A percentile compares a stretch with the other conserved stretches of the same genome.
Evolutionary conservation across 2,113 vertebrate genomes (phyloP).

Genomic region (Chinchilla lanigera): DNA sequence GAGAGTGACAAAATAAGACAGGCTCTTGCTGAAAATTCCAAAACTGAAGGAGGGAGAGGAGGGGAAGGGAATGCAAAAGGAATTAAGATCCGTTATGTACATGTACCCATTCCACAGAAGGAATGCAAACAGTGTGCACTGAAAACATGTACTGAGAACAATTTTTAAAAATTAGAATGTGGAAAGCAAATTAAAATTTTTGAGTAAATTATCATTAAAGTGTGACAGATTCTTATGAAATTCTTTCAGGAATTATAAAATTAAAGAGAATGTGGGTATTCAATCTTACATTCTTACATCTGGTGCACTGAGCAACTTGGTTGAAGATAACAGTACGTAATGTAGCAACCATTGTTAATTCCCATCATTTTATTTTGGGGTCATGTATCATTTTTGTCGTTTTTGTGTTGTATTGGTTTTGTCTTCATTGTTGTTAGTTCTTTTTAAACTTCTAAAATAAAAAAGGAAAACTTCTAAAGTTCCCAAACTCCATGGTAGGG

Average conservation of each 20-base stretch:
- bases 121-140: background rate
- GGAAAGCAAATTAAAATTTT: background rate
- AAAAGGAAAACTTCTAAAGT: background rate
- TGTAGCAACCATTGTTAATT: too few relatives aligned
- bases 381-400: too few relatives aligned
- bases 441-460: too few relatives aligned
- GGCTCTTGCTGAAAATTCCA: background rate
- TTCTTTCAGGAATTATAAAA: background rate
- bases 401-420: too few relatives aligned
- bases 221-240: background rate
- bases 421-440: background rate
- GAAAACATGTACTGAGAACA: background rate
- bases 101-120: background rate
- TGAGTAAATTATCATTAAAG: background rate
- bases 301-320: too few relatives aligned
- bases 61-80: background rate
- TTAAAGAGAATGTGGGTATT: background rate
- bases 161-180: background rate
- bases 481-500: background rate
- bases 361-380: too few relatives aligned
- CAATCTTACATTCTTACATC: too few relatives aligned
- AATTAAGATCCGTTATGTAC: background rate
- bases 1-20: background rate
- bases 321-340: too few relatives aligned
- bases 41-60: background rate